Percentiles rank a stretch among this genome's conserved stretches.
Conservation (phyloP, 1,140 invertebrate genomes). For the Alviniconcha marisindica region DNA sequence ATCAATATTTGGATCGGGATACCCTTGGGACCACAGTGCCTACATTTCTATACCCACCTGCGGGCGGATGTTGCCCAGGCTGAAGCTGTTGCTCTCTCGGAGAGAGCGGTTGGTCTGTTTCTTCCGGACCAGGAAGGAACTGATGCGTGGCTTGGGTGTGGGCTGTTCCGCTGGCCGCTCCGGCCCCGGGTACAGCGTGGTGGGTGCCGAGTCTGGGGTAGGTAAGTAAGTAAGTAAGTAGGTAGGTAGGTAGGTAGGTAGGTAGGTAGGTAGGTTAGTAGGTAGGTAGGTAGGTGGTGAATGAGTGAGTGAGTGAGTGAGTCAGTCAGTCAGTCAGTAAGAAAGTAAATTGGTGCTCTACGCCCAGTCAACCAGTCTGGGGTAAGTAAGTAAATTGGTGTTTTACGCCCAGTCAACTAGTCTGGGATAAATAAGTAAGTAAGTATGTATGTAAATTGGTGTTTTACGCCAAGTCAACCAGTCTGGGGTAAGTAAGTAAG, state of each 20-base stretch:
- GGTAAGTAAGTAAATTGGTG: no score
- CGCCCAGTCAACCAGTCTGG: no score
- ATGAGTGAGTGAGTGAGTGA: background rate
- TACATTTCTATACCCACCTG: background rate
- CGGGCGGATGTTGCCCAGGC: background rate
- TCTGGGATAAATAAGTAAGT: no score
- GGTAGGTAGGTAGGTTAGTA: background rate
- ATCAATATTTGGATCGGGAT: no score
- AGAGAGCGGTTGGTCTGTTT: background rate
- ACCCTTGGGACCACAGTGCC: no score
- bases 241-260: background rate
- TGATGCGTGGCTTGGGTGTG: background rate
- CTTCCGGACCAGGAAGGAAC: constrained; percentile 29
- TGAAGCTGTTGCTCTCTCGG: constrained; percentile 13
- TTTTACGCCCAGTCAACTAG: no score
- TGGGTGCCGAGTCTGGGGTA: background rate
- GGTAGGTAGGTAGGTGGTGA: background rate
- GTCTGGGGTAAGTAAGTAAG: no score
- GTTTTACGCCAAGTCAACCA: no score
- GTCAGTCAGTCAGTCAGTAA: no score
- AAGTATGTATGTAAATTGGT: no score
- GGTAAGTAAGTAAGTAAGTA: no score
- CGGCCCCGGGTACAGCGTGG: background rate
- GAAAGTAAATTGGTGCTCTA: no score
- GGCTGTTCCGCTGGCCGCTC: constrained; percentile 35